Base-by-base conservation (phyloP, 2,797 vertebrate species). In the Phylloscopus collybita region DNA sequence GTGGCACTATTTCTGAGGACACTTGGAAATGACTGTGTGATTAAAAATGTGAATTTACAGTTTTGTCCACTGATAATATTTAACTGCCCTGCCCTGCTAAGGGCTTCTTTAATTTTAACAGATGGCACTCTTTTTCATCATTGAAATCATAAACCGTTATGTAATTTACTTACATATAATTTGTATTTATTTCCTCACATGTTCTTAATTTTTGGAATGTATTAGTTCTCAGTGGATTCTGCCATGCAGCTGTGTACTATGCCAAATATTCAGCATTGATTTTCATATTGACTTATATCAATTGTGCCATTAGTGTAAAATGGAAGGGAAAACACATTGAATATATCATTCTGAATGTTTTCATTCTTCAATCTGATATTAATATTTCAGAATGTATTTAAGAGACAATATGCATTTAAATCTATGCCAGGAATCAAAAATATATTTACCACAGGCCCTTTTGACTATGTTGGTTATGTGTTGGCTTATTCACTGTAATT, bases 251-350 rank as follows among this genome's bases (percentile, higher is more conserved):
- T 4, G 36, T 75, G 38, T 20, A 29, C 29, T 53, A 45, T 96
- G 95, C 82, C 96, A 97, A 94, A 86, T 73, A 81, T 38, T 73
- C 88, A 72, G 42, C 84, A 94, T 71, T 95, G 92, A 95, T 97
- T 97, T 97, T 94, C 73, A 51, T 87, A 92, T 89, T 90, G 95
- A 92, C 74, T 96, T 92, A 20, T 29, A 95, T 92, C 95, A 96
- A 64, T 93, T 80, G 92, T 95, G 67, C 81, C 32, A 92, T 96
- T 83, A 89, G 80, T 69, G 69, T 87, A 73, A 96, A 96, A 96
- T 84, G 64, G 49, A 93, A 89, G 88, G 56, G 66, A 80, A 91
- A 91, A 88, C 86, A 65, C 53, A 82, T 80, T 38, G 22, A 92
- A 90, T 66, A n/a, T 29, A 61, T 88, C 38, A 74, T 94, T 95